Conservation (phyloP, 2,888 invertebrate genomes). For the Orchesella flavescens region DNA sequence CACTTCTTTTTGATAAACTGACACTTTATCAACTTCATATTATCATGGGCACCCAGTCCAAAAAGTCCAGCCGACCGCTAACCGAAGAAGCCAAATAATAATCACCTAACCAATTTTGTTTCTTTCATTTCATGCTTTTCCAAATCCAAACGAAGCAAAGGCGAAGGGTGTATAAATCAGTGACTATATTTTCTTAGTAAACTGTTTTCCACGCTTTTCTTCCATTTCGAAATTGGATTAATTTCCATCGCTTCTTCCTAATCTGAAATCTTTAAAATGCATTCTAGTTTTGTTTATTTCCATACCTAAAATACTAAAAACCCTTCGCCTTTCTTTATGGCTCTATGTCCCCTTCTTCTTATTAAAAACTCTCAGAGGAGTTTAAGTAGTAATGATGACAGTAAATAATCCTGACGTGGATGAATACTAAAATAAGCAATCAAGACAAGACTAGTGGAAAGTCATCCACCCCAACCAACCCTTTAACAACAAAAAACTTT, state of each 20-base stretch:
- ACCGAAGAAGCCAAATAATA: too few relatives aligned
- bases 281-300: neutral
- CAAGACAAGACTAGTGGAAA: neutral
- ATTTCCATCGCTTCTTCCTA: neutral
- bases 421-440: neutral
- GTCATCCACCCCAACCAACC: neutral
- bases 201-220: too few relatives aligned
- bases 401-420: neutral
- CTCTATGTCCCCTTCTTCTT: too few relatives aligned
- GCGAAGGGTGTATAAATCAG: too few relatives aligned
- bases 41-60: neutral
- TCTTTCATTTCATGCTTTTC: too few relatives aligned
- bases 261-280: neutral
- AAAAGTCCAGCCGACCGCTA: too few relatives aligned
- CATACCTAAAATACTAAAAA: too few relatives aligned
- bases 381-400: neutral
- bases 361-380: too few relatives aligned
- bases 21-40: neutral
- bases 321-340: too few relatives aligned
- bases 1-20: neutral
- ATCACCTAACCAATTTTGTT: too few relatives aligned
- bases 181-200: too few relatives aligned
- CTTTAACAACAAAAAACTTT: neutral
- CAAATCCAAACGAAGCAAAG: too few relatives aligned
- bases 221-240: conserved; percentile 1